Base-by-base conservation (phyloP, 2,797 vertebrate genomes). In the Poecilia gillii region DNA sequence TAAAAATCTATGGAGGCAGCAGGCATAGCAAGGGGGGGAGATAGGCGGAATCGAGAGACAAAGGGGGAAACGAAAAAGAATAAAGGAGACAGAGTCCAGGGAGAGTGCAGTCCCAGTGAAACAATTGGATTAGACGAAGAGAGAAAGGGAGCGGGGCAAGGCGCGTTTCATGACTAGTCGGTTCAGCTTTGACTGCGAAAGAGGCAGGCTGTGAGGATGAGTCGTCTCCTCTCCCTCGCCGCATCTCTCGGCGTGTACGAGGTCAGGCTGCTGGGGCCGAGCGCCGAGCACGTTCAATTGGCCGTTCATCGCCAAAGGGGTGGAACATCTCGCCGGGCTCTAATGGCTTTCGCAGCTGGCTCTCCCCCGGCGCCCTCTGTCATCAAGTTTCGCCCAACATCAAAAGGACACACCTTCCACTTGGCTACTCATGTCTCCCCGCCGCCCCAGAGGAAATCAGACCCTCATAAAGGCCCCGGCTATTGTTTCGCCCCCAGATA, bases 271-370 rank as follows among this genome's bases (percentile, higher is more conserved):
- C 83, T 72, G 82, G 87, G 85, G 80, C 86, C 11, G 4, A 71
- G 28, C 25, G 11, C 31, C 59, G 49, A 12, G 71, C 28, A 78
- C 75, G 41, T 81, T 88, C 41, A 83, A 78, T 85, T 78, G 83
- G 45, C 77, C 82, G 3, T 81, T 81, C 49, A 51, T 78, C 79
- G 89, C 90, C 86, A 87, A 86, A 91, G 91, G 91, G 92, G 90
- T 87, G 91, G 84, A 87, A 90, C 76, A 81, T 90, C 81, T 91
- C 76, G 12, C 82, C 70, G 84, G 81, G 84, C 83, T 84, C 85
- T 92, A 91, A 94, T 94, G 91, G 87, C 86, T 93, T 94, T 90
- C 91, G 78, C 94, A 94, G 91, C 91, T 94, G 92, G 84, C 78
- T 87, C 82, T 81, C 84, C 91, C 90, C 77, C 51, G 0, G 31